Evolutionary conservation across 92 coral and sea anemone genomes (phyloP).

Genomic region (Parazoanthus swiftii): DNA sequence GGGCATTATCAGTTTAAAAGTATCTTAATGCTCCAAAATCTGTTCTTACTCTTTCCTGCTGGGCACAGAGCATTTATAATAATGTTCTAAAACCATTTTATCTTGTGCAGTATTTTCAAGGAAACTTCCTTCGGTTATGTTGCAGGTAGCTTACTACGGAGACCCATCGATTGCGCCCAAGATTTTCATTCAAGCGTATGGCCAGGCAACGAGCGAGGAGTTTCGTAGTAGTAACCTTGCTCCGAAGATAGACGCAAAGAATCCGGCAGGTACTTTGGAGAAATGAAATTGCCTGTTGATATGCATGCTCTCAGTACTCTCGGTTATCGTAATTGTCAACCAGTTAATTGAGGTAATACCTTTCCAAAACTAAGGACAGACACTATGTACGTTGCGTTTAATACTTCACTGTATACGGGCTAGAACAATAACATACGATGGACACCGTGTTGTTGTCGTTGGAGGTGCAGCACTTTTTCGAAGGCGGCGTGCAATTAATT

Average conservation of each 20-base stretch:
- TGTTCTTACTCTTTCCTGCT: too few relatives aligned
- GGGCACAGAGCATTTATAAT: too few relatives aligned
- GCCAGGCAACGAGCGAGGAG: slow-evolving; percentile 55
- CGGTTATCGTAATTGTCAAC: too few relatives aligned
- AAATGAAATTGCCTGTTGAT: background rate
- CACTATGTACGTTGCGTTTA: background rate
- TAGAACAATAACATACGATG: too few relatives aligned
- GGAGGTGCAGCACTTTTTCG: too few relatives aligned
- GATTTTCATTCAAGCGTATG: slow-evolving; percentile 62
- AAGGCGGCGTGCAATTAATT: too few relatives aligned
- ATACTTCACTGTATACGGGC: background rate
- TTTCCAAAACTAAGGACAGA: too few relatives aligned
- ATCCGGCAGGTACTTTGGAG: slow-evolving; percentile 56
- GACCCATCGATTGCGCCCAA: slow-evolving; percentile 66
- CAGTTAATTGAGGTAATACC: background rate
- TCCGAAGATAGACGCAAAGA: slow-evolving; percentile 68
- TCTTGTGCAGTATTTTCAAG: background rate
- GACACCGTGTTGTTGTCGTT: too few relatives aligned
- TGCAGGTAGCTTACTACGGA: slow-evolving; percentile 65
- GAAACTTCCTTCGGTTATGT: background rate
- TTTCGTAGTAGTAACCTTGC: slow-evolving; percentile 53
- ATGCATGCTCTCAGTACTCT: too few relatives aligned
- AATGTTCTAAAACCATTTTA: too few relatives aligned
- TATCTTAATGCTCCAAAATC: too few relatives aligned
- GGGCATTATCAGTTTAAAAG: too few relatives aligned